These are phyloP conservation scores for Paraplagusia blochii DNA, from an alignment of 2,113 vertebrate species.

Conservation along the genomic window DNA sequence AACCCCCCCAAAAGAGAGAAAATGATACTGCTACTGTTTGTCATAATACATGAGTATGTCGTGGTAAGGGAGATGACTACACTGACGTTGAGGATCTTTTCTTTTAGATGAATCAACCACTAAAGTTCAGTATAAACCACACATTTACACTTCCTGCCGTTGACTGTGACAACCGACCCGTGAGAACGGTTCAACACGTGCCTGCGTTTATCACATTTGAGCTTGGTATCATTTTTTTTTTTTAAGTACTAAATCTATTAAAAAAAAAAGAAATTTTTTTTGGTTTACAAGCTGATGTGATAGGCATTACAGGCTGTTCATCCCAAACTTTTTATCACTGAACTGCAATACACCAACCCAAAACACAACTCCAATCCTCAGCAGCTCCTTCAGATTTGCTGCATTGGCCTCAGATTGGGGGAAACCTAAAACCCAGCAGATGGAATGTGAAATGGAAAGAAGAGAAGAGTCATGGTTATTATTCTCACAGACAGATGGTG, in stretches of 20 bases:
- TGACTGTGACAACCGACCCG: neutral
- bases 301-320: neutral
- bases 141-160: neutral
- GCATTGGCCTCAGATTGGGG: conserved; percentile 84
- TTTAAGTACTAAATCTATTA: too few species aligned
- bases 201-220: conserved; percentile 1
- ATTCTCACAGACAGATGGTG: neutral
- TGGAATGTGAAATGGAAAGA: conserved; percentile 2
- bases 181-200: neutral
- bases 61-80: neutral
- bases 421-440: conserved; percentile 80
- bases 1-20: neutral
- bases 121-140: neutral
- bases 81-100: too few species aligned
- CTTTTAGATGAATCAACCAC: too few species aligned
- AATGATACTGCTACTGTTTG: neutral
- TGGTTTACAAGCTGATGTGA: conserved; percentile 22
- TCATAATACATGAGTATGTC: neutral
- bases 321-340: conserved; percentile 4
- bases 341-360: conserved; percentile 13
- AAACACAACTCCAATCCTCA: conserved; percentile 7
- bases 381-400: conserved; percentile 76
- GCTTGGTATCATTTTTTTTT: neutral
- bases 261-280: conserved; percentile 2
- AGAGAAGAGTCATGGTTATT: neutral